phyloP scores from a whole-genome alignment of 1,140 invertebrate species.

The Pantala flavescens region DNA sequence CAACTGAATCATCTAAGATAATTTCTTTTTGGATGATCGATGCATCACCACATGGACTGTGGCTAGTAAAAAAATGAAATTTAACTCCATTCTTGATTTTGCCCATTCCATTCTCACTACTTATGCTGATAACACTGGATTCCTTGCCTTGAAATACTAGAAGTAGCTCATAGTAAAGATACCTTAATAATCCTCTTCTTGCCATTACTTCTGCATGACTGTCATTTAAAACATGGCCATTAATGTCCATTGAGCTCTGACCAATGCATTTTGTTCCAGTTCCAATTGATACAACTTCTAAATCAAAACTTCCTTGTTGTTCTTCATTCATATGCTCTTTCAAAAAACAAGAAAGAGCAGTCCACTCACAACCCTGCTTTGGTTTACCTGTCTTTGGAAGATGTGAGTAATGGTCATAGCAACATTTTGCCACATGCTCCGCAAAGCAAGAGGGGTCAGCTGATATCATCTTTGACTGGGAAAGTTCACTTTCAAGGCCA shows the following conservation, averaged over 20 bases:
- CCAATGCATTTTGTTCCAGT: slow-evolving; percentile 89
- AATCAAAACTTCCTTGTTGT: slow-evolving; percentile 22
- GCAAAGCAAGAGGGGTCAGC: slow-evolving; percentile 28
- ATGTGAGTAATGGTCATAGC: slow-evolving; percentile 47
- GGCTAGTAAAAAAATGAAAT: slow-evolving; percentile 80
- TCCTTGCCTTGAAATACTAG: slow-evolving; percentile 26
- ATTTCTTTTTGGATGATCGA: slow-evolving; percentile 61
- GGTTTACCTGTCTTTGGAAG: slow-evolving; percentile 77
- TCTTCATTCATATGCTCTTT: slow-evolving; percentile 34
- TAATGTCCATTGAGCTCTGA: slow-evolving; percentile 48
- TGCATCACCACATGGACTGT: slow-evolving; percentile 88
- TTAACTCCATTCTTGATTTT: slow-evolving; percentile 46
- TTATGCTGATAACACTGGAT: neutral
- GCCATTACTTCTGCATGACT: slow-evolving; percentile 86
- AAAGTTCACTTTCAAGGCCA: too few species aligned
- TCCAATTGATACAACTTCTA: slow-evolving; percentile 64
- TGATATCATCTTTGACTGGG: neutral
- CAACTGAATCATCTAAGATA: neutral
- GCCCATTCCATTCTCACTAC: slow-evolving; percentile 24
- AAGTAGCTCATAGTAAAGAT: slow-evolving; percentile 55
- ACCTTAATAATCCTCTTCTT: slow-evolving; percentile 67
- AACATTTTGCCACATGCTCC: slow-evolving; percentile 44
- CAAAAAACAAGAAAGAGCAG: slow-evolving; percentile 64
- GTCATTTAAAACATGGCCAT: slow-evolving; percentile 70
- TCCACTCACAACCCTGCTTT: slow-evolving; percentile 59